phyloP scores from a whole-genome alignment of 2,888 invertebrate genomes.

The Pteria penguin region DNA sequence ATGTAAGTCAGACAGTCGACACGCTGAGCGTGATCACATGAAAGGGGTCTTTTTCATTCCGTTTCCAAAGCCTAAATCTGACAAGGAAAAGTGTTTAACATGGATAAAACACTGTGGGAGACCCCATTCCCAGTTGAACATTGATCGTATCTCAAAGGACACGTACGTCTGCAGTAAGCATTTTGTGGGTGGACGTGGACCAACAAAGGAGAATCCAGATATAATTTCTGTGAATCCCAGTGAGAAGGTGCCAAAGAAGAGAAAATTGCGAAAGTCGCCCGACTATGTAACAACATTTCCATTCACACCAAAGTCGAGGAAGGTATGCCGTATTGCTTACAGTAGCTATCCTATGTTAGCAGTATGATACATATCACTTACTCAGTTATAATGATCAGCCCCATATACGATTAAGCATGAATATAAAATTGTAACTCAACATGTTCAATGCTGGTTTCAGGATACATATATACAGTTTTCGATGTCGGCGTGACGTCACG shows the following conservation, averaged over 20 bases:
- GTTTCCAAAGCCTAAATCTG: conserved; percentile 29
- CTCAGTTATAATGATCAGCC: too few species aligned
- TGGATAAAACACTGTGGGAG: conserved; percentile 27
- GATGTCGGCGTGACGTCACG: too few species aligned
- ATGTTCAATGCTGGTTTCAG: too few species aligned
- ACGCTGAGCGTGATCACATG: conserved; percentile 19
- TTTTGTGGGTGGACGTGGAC: conserved; percentile 35
- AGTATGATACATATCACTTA: too few species aligned
- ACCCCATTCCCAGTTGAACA: conserved; percentile 18
- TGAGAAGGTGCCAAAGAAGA: background rate
- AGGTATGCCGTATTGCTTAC: too few species aligned
- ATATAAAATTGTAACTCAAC: too few species aligned
- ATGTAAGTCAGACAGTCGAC: conserved; percentile 31
- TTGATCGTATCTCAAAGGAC: conserved; percentile 7
- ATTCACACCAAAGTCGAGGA: background rate
- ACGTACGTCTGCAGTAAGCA: conserved; percentile 37
- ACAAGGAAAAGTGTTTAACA: conserved; percentile 11
- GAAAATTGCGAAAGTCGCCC: background rate
- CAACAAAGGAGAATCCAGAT: conserved; percentile 29
- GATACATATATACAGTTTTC: too few species aligned
- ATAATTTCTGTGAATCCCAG: conserved; percentile 21
- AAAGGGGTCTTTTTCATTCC: conserved; percentile 37
- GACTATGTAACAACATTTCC: background rate
- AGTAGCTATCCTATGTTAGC: too few species aligned
- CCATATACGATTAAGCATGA: too few species aligned